phyloP scores from a whole-genome alignment of 2,888 invertebrate species.

The Drosophila subquinaria region DNA sequence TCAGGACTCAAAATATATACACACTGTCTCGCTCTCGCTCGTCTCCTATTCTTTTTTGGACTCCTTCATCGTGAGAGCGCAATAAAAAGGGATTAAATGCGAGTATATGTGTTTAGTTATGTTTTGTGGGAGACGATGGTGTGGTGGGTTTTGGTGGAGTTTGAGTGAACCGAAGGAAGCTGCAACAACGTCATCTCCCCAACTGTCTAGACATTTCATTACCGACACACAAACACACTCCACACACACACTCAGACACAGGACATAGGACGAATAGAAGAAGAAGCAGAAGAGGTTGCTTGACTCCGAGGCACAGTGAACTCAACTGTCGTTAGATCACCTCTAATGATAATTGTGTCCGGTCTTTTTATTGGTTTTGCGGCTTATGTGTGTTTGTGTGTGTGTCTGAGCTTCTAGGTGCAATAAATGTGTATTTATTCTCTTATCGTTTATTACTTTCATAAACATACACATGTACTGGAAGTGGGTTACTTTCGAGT shows the following conservation, averaged over 20 bases:
- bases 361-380: slow-evolving; percentile 38
- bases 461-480: slow-evolving; percentile 1
- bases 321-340: slow-evolving; percentile 35
- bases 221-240: slow-evolving; percentile 58
- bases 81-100: slow-evolving; percentile 76
- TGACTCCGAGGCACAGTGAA: slow-evolving; percentile 43
- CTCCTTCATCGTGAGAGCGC: slow-evolving; percentile 51
- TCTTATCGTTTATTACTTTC: slow-evolving; percentile 56
- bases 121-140: slow-evolving; percentile 9
- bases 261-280: slow-evolving; percentile 28
- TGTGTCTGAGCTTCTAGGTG: slow-evolving; percentile 16
- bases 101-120: slow-evolving; percentile 28
- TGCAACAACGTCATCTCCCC: slow-evolving; percentile 64
- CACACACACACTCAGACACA: slow-evolving; percentile 41
- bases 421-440: slow-evolving; percentile 34
- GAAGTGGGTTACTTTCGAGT: not conserved
- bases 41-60: slow-evolving; percentile 9
- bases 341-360: slow-evolving; percentile 34
- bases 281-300: slow-evolving; percentile 27
- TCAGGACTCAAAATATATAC: slow-evolving; percentile 41
- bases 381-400: slow-evolving; percentile 14
- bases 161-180: slow-evolving; percentile 61
- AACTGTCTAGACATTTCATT: slow-evolving; percentile 78
- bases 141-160: slow-evolving; percentile 16
- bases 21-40: slow-evolving; percentile 20